These are phyloP conservation scores for Oeneis ivallda DNA, from an alignment of 2,888 invertebrate genomes.

Conservation along the genomic window DNA sequence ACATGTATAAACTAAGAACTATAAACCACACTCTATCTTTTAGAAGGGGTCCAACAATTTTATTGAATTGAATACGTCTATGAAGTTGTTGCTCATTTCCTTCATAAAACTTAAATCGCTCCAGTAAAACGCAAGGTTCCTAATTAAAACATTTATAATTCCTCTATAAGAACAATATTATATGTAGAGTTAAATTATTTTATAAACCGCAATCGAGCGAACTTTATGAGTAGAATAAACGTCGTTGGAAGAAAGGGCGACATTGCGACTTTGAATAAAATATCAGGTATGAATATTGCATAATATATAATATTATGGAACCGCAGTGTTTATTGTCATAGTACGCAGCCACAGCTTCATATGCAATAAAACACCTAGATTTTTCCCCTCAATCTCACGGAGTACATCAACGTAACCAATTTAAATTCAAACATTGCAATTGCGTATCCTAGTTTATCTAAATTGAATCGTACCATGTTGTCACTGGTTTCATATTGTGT, in stretches of 20 bases:
- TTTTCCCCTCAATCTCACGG: conserved; percentile 71
- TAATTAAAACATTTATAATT: conserved; percentile 15
- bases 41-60: neutral
- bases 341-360: conserved; percentile 66
- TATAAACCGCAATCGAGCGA: conserved; percentile 16
- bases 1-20: too few relatives aligned
- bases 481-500: conserved; percentile 52
- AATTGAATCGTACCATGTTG: conserved; percentile 60
- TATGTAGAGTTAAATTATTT: conserved; percentile 10
- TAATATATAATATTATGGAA: conserved; percentile 45
- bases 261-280: conserved; percentile 39
- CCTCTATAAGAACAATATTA: neutral
- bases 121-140: neutral
- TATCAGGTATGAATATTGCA: conserved; percentile 72
- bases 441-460: conserved; percentile 43
- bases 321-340: conserved; percentile 74
- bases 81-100: conserved; percentile 4
- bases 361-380: conserved; percentile 78
- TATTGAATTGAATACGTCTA: neutral
- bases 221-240: conserved; percentile 17
- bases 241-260: conserved; percentile 17
- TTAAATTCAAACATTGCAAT: conserved; percentile 54
- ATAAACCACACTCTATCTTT: too few relatives aligned
- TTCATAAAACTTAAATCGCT: conserved; percentile 1
- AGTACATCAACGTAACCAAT: conserved; percentile 52